These are phyloP conservation scores for Ptilorrhoa leucosticta DNA, from an alignment of 2,113 vertebrate genomes.

Conservation along the genomic window DNA sequence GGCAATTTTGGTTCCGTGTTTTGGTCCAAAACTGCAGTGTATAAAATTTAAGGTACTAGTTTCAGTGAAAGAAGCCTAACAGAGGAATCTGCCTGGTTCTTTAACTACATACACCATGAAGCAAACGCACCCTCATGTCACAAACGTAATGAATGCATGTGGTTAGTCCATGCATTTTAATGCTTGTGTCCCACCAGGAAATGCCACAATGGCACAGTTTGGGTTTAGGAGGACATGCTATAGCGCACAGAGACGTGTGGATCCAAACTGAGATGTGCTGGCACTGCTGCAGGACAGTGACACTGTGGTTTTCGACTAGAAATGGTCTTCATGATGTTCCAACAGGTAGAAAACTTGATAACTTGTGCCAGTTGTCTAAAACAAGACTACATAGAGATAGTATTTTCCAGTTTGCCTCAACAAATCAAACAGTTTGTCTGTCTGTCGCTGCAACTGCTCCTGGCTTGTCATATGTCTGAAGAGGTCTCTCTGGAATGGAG, in stretches of 20 bases:
- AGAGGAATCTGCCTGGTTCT: not conserved
- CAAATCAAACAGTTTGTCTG: not conserved
- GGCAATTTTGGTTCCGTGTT: not conserved
- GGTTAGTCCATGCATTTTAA: not conserved
- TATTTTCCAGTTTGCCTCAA: not conserved
- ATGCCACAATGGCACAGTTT: fast-evolving
- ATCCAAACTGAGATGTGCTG: not conserved
- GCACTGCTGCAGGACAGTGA: not conserved
- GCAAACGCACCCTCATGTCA: fast-evolving
- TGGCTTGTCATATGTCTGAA: not conserved
- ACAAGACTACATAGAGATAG: not conserved
- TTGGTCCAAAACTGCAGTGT: not conserved
- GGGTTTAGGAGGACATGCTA: not conserved
- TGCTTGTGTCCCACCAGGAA: not conserved
- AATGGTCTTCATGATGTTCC: not conserved
- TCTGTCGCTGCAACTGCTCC: not conserved
- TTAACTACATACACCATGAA: not conserved
- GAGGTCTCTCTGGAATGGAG: not conserved
- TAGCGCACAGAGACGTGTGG: not conserved
- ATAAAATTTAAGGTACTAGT: not conserved
- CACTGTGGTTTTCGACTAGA: not conserved
- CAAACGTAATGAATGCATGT: fast-evolving
- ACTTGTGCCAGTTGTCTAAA: not conserved
- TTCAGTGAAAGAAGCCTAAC: not conserved
- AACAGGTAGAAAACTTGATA: not conserved